phyloP scores from a whole-genome alignment of 2,797 vertebrate genomes.

The Syndactyla subalaris region DNA sequence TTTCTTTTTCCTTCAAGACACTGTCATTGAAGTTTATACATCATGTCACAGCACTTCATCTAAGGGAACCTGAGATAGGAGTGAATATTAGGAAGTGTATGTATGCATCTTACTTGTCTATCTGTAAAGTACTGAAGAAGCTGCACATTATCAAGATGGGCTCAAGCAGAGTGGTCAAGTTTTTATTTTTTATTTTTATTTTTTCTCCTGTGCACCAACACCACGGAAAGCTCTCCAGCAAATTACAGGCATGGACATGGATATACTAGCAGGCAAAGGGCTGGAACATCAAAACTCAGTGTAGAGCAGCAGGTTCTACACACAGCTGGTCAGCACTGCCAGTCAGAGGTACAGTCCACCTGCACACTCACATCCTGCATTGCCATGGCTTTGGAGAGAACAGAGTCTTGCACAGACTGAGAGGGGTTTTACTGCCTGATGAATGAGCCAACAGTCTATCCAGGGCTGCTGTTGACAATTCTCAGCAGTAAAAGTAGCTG shows the following conservation, averaged over 20 bases:
- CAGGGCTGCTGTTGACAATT: neutral
- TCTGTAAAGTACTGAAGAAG: neutral
- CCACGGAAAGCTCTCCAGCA: neutral
- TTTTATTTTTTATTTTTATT: too few relatives aligned
- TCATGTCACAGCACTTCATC: neutral
- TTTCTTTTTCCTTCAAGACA: neutral
- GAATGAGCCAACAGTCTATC: neutral
- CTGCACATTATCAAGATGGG: neutral
- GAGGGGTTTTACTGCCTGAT: neutral
- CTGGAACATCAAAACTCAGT: neutral
- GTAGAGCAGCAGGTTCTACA: neutral
- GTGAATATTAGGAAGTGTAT: neutral
- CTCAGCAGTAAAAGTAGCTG: neutral
- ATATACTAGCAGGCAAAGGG: neutral
- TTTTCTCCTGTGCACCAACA: neutral
- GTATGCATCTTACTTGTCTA: neutral
- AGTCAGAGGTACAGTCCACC: neutral
- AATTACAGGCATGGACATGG: neutral
- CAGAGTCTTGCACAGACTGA: neutral
- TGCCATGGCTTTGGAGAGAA: neutral
- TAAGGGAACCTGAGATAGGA: neutral
- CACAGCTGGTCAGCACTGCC: neutral
- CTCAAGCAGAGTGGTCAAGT: neutral
- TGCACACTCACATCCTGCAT: rapidly evolving
- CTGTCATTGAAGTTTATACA: neutral